A percentile compares a stretch with the other conserved stretches of the same genome.
Conservation (phyloP, 2,113 vertebrate species). For the Grammomys dolichurus region DNA sequence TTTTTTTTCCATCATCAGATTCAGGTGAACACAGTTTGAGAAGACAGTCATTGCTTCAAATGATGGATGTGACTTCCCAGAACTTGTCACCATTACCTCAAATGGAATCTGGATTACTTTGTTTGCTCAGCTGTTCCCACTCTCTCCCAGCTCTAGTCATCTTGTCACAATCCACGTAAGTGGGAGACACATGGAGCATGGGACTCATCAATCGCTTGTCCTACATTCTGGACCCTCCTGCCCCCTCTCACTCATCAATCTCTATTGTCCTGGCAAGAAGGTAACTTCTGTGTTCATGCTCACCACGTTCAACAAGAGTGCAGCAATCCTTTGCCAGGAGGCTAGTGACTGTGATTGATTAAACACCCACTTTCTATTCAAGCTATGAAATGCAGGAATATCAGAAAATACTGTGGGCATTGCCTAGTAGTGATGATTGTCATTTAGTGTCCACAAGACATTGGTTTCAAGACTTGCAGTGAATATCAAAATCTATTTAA, state of each 20-base stretch:
- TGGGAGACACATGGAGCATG: not conserved
- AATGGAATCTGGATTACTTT: slow-evolving; percentile 32
- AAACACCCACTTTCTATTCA: not conserved
- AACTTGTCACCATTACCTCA: slow-evolving; percentile 40
- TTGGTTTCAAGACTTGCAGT: not conserved
- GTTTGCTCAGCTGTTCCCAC: slow-evolving; percentile 45
- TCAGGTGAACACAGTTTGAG: slow-evolving; percentile 33
- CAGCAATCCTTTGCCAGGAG: not conserved
- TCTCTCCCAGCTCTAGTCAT: not conserved
- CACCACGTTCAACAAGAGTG: not conserved
- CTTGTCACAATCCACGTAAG: slow-evolving; percentile 23
- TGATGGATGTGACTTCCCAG: slow-evolving; percentile 44
- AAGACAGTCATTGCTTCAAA: slow-evolving; percentile 35
- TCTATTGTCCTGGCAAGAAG: slow-evolving; percentile 46
- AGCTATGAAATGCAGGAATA: not conserved
- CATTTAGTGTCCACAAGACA: not conserved
- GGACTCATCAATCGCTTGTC: not conserved
- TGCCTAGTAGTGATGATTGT: not conserved
- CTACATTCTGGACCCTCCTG: not conserved
- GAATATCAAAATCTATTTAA: not conserved
- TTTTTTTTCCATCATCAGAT: not conserved
- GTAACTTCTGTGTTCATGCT: not conserved
- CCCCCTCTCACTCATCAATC: slow-evolving; percentile 41
- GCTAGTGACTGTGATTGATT: not conserved
- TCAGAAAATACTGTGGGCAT: not conserved